These are phyloP conservation scores for Dromiciops gliroides DNA, from an alignment of 2,113 vertebrate species.

Conservation along the genomic window DNA sequence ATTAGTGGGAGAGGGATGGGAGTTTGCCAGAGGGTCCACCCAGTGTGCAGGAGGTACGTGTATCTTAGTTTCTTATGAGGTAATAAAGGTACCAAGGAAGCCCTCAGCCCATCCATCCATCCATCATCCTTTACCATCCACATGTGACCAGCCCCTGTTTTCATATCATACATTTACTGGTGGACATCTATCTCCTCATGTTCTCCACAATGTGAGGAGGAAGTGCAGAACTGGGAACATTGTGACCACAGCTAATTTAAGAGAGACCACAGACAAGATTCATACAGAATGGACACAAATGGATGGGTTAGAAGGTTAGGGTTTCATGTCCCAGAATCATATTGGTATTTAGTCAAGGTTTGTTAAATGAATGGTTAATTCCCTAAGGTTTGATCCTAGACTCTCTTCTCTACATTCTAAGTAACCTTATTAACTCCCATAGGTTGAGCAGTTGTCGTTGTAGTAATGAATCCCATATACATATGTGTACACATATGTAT, in stretches of 20 bases:
- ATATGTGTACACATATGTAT: no score
- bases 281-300: not conserved
- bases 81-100: not conserved
- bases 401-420: not conserved
- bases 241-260: not conserved
- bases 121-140: not conserved
- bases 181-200: not conserved
- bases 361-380: not conserved
- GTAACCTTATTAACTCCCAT: not conserved
- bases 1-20: not conserved
- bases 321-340: not conserved
- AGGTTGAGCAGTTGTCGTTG: not conserved
- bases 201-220: not conserved
- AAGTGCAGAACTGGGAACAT: not conserved
- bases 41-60: rapidly evolving
- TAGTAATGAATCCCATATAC: no score
- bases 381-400: not conserved
- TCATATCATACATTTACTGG: not conserved
- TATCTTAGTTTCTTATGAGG: no score
- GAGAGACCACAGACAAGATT: not conserved
- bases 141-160: not conserved
- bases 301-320: not conserved
- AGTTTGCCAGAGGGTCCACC: not conserved
- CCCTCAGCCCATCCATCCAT: no score
- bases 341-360: not conserved